phyloP scores from a whole-genome alignment of 2,888 invertebrate genomes.

The Deilephila elpenor region DNA sequence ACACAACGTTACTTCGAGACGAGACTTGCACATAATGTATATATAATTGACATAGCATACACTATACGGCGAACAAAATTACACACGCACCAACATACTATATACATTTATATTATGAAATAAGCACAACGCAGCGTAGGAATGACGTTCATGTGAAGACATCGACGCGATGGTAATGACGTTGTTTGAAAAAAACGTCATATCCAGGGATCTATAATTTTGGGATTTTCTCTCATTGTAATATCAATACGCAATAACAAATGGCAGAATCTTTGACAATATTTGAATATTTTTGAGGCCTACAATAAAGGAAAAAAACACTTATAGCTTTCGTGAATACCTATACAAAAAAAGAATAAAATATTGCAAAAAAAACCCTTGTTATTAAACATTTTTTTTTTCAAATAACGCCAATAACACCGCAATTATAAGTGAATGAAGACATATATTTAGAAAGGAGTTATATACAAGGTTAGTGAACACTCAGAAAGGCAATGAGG shows the following conservation, averaged over 20 bases:
- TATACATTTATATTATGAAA: constrained; percentile 45
- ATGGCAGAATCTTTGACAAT: too few relatives aligned
- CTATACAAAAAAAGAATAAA: too few relatives aligned
- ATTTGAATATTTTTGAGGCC: too few relatives aligned
- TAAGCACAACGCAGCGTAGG: constrained; percentile 73
- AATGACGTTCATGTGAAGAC: constrained; percentile 52
- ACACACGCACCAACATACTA: constrained; percentile 1
- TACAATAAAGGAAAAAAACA: too few relatives aligned
- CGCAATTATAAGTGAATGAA: constrained; percentile 4
- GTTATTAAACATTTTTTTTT: neutral
- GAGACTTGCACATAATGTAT: constrained; percentile 30
- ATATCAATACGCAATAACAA: too few relatives aligned
- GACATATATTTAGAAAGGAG: constrained; percentile 27
- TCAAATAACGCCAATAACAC: constrained; percentile 10
- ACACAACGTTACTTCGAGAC: constrained; percentile 3
- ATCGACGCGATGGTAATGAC: constrained; percentile 27
- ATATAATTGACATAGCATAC: constrained; percentile 26
- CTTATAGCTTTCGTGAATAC: too few relatives aligned
- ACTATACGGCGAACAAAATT: constrained; percentile 17
- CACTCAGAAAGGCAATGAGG: constrained; percentile 78
- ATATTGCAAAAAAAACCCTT: too few relatives aligned
- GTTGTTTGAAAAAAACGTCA: neutral
- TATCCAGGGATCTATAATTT: too few relatives aligned
- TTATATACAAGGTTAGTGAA: constrained; percentile 48
- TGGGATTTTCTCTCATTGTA: too few relatives aligned